Percentiles rank a stretch among this genome's conserved stretches.
phyloP scores from a whole-genome alignment of 2,797 vertebrate species.

The Rhabdophis nuchalis region DNA sequence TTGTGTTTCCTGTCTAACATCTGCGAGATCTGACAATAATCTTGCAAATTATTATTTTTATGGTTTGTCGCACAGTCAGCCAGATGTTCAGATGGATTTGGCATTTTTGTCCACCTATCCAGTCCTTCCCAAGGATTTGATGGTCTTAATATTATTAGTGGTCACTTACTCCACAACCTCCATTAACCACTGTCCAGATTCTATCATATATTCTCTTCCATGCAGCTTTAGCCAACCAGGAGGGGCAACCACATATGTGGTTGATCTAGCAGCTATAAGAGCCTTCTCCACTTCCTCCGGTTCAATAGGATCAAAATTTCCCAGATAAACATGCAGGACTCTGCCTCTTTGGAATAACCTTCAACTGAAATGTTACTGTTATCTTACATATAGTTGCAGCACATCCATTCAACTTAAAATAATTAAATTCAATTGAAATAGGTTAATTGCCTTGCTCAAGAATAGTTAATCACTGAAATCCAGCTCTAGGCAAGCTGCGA shows the following conservation, averaged over 20 bases:
- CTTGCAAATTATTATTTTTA: background rate
- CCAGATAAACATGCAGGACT: background rate
- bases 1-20: background rate
- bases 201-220: background rate
- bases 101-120: background rate
- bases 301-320: background rate
- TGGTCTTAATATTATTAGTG: background rate
- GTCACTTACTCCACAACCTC: background rate
- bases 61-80: background rate
- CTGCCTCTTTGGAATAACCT: background rate
- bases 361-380: background rate
- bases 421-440: background rate
- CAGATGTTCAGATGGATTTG: background rate
- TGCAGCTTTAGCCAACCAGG: background rate
- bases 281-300: background rate
- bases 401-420: background rate
- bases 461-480: background rate
- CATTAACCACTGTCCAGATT: background rate
- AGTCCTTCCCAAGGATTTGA: background rate
- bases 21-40: background rate
- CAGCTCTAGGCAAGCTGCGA: background rate
- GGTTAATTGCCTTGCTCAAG: background rate
- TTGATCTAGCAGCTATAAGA: background rate
- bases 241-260: background rate
- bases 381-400: background rate